Evolutionary conservation across 2,113 vertebrate species (phyloP).

Genomic region (Hyaena hyaena): DNA sequence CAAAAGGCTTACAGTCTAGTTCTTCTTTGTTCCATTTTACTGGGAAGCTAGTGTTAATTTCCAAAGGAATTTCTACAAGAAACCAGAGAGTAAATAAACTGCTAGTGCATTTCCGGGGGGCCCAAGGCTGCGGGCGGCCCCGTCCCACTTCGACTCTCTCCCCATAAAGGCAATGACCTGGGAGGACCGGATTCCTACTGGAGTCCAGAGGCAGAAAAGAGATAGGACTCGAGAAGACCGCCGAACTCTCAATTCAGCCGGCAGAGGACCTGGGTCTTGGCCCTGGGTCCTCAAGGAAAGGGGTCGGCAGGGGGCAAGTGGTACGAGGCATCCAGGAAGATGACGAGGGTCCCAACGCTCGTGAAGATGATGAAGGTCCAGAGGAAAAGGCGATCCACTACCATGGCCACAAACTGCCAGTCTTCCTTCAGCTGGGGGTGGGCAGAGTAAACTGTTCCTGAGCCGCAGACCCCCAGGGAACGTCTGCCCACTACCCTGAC

Average conservation of each 20-base stretch:
- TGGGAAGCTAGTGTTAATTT: background rate
- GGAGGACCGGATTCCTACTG: background rate
- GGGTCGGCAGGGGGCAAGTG: slow-evolving; percentile 91
- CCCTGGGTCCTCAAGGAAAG: slow-evolving; percentile 87
- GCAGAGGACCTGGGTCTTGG: background rate
- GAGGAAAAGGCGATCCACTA: slow-evolving; percentile 94
- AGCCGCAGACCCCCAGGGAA: background rate
- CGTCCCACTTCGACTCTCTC: background rate
- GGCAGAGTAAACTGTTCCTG: background rate
- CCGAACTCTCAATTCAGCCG: background rate
- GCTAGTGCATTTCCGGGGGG: background rate
- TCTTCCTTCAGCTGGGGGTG: slow-evolving; percentile 91
- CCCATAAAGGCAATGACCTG: background rate
- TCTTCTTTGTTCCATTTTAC: background rate
- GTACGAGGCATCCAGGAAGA: slow-evolving; percentile 94
- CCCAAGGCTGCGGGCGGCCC: background rate
- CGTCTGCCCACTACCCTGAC: background rate
- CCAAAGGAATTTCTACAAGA: slow-evolving; percentile 46
- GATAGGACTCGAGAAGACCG: background rate
- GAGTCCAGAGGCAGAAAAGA: background rate
- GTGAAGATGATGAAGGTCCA: slow-evolving; percentile 94
- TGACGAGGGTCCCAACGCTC: slow-evolving; percentile 91
- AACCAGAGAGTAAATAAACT: background rate
- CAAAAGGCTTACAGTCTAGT: slow-evolving; percentile 32
- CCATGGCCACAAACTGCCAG: slow-evolving; percentile 95